Percentiles rank a stretch among this genome's conserved stretches.
Evolutionary conservation across 2,888 invertebrate genomes (phyloP).

Genomic region (Scaptomyza flava): DNA sequence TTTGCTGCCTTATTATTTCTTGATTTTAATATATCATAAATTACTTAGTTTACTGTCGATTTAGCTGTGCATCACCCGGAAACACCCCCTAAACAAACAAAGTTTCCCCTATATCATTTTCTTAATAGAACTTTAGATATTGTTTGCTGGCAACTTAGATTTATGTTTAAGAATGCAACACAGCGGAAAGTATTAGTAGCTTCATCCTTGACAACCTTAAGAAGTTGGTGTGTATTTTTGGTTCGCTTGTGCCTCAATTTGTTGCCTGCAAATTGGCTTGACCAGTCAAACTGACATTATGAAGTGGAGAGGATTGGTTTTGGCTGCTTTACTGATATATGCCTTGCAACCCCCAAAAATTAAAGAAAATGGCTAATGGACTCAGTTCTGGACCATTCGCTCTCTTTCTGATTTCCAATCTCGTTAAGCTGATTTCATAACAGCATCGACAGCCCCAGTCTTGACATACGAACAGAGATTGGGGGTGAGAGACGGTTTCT

Average conservation of each 20-base stretch:
- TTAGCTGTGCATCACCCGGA: constrained; percentile 52
- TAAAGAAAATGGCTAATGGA: constrained; percentile 36
- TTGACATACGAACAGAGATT: constrained; percentile 5
- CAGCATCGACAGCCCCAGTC: constrained; percentile 47
- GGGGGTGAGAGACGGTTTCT: constrained; percentile 5
- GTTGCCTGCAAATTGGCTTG: constrained; percentile 74
- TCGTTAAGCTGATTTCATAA: constrained; percentile 78
- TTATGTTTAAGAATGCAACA: constrained; percentile 69
- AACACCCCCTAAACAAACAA: constrained; percentile 27
- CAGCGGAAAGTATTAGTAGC: constrained; percentile 63
- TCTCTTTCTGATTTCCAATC: constrained; percentile 70
- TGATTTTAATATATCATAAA: constrained; percentile 30
- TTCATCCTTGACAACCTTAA: constrained; percentile 40
- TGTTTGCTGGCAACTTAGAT: constrained; percentile 51
- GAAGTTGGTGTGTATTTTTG: constrained; percentile 16
- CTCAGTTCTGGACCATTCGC: constrained; percentile 18
- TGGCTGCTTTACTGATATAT: constrained; percentile 19
- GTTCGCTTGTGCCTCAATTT: constrained; percentile 67
- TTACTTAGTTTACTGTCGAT: constrained; percentile 61
- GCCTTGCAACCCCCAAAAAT: constrained; percentile 41
- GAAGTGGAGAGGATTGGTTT: constrained; percentile 17
- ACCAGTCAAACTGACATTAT: constrained; percentile 56
- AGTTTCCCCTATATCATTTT: constrained; percentile 36
- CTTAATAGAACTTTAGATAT: constrained; percentile 42
- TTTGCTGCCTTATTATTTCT: neutral